Evolutionary conservation across 2,113 vertebrate species (phyloP), one percentile per base, ranked within the genome.

Genomic region (Salvelinus alpinus): DNA sequence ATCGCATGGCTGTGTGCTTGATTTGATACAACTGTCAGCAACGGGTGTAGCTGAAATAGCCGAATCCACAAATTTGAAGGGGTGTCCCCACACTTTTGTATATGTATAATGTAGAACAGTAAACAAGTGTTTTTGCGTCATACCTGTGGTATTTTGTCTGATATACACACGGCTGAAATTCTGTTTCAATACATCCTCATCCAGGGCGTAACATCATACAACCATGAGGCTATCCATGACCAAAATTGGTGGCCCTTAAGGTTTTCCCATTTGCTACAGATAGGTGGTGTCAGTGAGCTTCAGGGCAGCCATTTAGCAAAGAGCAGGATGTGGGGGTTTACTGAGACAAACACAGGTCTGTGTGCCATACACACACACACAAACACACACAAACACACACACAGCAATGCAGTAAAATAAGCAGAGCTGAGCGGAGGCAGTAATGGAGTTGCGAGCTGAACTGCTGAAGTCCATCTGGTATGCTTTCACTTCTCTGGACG

Each of bases 401-500:
- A 68, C 16, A 68, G 6, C 2, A 22, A 13, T 8, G 64, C 29
- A 4, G 13, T 27, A n/a, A 29, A 66, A 29, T 18, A 66, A n/a
- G 20, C 68, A 48, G 34, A 70, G 38, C 68, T 5, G 38, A 70
- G n/a, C 7, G 9, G n/a, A 70, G 73, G 60, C 54, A 60, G 67
- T 59, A 22, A 95, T 96, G 95, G 93, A 94, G 85, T 90, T 95
- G 82, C 88, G 95, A 77, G 89, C 92, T 0, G 95, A 96, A 89
- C 93, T 96, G 74, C 88, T 96, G 0, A 96, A 96, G 79, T 95
- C 95, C 67, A 94, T 96, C 85, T 96, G 95, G 95, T 95, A 95
- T 24, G 95, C 95, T 65, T 96, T 96, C 90, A 96, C 95, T 0
- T 94, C 95, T 4, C 77, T 96, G 89, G 95, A 96, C 9, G 93